phyloP scores from a whole-genome alignment of 92 coral and sea anemone genomes.

The Virgularia gustaviana region DNA sequence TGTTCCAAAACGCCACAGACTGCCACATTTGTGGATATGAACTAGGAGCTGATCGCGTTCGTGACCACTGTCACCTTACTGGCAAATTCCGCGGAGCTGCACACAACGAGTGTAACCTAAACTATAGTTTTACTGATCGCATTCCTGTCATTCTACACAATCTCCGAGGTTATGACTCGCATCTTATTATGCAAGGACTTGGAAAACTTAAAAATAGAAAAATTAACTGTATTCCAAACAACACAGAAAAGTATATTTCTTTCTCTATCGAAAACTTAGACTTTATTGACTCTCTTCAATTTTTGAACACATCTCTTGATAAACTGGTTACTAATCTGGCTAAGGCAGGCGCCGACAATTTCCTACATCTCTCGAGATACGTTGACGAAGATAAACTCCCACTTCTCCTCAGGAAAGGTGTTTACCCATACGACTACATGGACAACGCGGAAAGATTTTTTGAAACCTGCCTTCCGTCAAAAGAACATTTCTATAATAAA shows the following conservation, averaged over 20 bases:
- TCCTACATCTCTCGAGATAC: constrained; percentile 19
- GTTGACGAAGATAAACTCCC: constrained; percentile 2
- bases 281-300: constrained; percentile 50
- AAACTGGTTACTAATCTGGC: constrained; percentile 38
- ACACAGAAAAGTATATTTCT: constrained; percentile 47
- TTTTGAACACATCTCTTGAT: constrained; percentile 41
- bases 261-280: constrained; percentile 40
- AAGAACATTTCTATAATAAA: no score
- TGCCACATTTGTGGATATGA: constrained; percentile 44
- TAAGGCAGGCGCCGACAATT: constrained; percentile 35
- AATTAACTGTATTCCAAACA: constrained; percentile 54
- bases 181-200: constrained; percentile 43
- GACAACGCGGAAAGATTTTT: no score
- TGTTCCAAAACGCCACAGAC: constrained; percentile 24
- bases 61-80: constrained; percentile 47
- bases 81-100: constrained; percentile 36
- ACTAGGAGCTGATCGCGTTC: constrained; percentile 40
- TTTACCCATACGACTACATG: no score
- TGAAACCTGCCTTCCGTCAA: no score
- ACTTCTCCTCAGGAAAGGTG: no score
- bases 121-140: constrained; percentile 38
- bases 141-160: constrained; percentile 51
- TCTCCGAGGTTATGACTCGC: constrained; percentile 39
- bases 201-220: constrained; percentile 40
- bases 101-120: constrained; percentile 31